Percentiles rank a stretch among this genome's conserved stretches.
These are phyloP conservation scores for Todiramphus chloris DNA, from an alignment of 2,113 vertebrate species.

Conservation along the genomic window DNA sequence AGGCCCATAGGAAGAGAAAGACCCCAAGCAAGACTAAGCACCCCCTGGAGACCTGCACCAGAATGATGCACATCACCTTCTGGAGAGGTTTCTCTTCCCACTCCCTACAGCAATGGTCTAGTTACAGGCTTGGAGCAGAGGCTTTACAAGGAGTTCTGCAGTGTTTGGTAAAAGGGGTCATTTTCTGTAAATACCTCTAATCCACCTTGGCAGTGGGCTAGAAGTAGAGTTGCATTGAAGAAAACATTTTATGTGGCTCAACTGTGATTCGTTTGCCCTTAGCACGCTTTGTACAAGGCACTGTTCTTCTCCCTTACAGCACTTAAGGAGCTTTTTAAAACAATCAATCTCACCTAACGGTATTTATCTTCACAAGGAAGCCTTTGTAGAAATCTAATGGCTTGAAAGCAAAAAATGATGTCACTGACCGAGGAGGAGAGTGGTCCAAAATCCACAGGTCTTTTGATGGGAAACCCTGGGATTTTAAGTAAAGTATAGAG, in stretches of 20 bases:
- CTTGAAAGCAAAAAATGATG: not conserved
- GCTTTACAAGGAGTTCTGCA: not conserved
- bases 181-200: not conserved
- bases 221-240: not conserved
- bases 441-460: not conserved
- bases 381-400: not conserved
- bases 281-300: not conserved
- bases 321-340: not conserved
- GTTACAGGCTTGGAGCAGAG: not conserved
- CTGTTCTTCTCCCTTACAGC: not conserved
- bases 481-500: not conserved
- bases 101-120: not conserved
- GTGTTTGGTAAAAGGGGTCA: not conserved
- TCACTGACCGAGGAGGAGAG: not conserved
- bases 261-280: not conserved
- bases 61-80: not conserved
- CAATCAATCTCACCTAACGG: not conserved
- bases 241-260: not conserved
- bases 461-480: not conserved
- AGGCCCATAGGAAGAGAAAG: not conserved
- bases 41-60: not conserved
- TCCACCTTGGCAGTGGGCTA: not conserved
- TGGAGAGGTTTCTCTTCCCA: not conserved
- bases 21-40: not conserved
- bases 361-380: constrained; percentile 4